phyloP scores from a whole-genome alignment of 2,888 invertebrate genomes.

The Eupithecia centaureata region DNA sequence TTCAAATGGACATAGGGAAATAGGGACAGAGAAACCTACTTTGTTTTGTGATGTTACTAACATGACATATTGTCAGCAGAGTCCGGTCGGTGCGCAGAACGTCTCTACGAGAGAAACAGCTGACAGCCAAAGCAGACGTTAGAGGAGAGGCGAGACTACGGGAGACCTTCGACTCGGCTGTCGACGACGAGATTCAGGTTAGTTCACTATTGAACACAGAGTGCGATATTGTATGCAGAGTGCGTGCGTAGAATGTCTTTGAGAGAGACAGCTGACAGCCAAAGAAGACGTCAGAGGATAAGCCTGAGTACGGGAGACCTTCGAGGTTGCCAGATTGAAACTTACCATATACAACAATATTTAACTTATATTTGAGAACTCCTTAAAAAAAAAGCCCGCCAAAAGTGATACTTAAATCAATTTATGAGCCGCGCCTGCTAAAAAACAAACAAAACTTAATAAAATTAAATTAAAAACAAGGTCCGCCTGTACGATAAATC shows the following conservation, averaged over 20 bases:
- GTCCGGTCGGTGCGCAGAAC: conserved; percentile 97
- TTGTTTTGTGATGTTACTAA: background rate
- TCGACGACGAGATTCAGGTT: conserved; percentile 76
- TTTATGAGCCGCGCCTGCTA: too few species aligned
- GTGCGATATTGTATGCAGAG: background rate
- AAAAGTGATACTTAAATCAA: too few species aligned
- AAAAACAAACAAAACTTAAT: too few species aligned
- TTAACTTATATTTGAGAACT: too few species aligned
- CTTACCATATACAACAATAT: too few species aligned
- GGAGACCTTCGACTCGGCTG: conserved; percentile 77
- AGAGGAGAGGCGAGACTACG: conserved; percentile 92
- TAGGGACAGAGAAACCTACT: too few species aligned
- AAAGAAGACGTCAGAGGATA: conserved; percentile 98
- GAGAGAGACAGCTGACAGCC: conserved; percentile 96
- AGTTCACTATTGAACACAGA: background rate
- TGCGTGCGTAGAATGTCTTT: conserved; percentile 94
- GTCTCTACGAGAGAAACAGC: conserved; percentile 95
- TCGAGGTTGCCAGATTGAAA: too few species aligned
- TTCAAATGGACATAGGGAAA: too few species aligned
- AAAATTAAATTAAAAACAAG: too few species aligned
- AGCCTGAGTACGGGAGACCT: conserved; percentile 85
- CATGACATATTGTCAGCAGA: conserved; percentile 61
- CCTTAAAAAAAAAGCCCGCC: too few species aligned
- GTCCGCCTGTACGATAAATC: too few species aligned
- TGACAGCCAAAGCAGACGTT: conserved; percentile 97